These are phyloP conservation scores for Griposia aprilina DNA, from an alignment of 2,888 invertebrate genomes.

Conservation along the genomic window DNA sequence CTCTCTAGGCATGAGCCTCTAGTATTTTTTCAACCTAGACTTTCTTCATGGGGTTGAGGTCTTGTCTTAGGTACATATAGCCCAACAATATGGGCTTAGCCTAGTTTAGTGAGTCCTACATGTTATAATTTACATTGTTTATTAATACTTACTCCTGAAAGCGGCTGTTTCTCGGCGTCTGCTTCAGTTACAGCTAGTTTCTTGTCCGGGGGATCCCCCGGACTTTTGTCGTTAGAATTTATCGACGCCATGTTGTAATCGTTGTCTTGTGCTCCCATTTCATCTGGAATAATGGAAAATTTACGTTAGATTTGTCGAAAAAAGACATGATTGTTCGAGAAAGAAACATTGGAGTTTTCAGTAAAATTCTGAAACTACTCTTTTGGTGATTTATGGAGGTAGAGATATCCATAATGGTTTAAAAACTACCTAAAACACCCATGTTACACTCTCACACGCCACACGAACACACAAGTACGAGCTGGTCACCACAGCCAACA, in stretches of 20 bases:
- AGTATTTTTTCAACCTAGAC: background rate
- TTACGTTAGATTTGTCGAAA: background rate
- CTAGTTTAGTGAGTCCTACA: background rate
- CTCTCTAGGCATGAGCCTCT: background rate
- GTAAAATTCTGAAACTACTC: background rate
- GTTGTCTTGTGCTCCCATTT: conserved; percentile 83
- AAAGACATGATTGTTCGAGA: no score
- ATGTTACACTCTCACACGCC: background rate
- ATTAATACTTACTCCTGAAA: conserved; percentile 83
- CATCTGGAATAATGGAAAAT: conserved; percentile 81
- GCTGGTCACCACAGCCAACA: conserved; percentile 6
- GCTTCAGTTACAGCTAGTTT: conserved; percentile 82
- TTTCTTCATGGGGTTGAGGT: background rate
- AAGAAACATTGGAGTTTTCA: background rate
- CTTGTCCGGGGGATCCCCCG: conserved; percentile 85
- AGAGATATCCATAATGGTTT: background rate
- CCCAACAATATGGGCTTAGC: background rate
- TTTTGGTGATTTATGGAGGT: background rate
- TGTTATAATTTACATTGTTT: conserved; percentile 1
- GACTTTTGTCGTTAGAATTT: conserved; percentile 84
- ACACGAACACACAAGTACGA: conserved; percentile 5
- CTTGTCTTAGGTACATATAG: background rate
- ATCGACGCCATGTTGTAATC: conserved; percentile 87
- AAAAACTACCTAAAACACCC: conserved; percentile 25
- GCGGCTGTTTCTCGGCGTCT: conserved; percentile 87